Evolutionary conservation across 1,140 invertebrate genomes (phyloP).

Genomic region (Drosophila leontia): DNA sequence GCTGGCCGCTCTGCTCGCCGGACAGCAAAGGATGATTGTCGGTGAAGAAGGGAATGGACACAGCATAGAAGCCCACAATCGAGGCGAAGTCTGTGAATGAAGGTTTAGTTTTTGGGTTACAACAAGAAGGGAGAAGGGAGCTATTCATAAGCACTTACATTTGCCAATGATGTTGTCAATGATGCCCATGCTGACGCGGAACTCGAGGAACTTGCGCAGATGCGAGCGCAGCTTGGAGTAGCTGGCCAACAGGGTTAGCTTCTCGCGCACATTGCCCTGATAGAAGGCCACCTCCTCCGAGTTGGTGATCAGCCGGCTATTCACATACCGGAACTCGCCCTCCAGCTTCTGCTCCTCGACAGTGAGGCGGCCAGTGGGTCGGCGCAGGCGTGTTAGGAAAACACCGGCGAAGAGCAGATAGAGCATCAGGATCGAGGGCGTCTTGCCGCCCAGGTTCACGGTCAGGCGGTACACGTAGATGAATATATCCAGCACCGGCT

Average conservation of each 20-base stretch:
- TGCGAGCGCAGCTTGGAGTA: slow-evolving; percentile 96
- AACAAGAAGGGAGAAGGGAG: no score
- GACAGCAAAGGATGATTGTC: slow-evolving; percentile 88
- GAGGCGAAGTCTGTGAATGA: slow-evolving; percentile 93
- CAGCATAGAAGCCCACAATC: slow-evolving; percentile 97
- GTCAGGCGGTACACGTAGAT: slow-evolving; percentile 97
- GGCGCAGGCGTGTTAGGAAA: slow-evolving; percentile 91
- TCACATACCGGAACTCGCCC: slow-evolving; percentile 98
- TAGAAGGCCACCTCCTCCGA: slow-evolving; percentile 99
- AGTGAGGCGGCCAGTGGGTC: slow-evolving; percentile 94
- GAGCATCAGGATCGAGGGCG: slow-evolving; percentile 93
- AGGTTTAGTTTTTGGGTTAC: background rate
- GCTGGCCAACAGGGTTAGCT: slow-evolving; percentile 93
- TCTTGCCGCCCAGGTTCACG: slow-evolving; percentile 93
- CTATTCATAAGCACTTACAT: slow-evolving; percentile 88
- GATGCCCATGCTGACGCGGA: slow-evolving; percentile 96
- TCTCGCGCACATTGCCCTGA: slow-evolving; percentile 95
- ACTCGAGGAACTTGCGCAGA: slow-evolving; percentile 95
- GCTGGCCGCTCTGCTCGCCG: slow-evolving; percentile 88
- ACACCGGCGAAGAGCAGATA: slow-evolving; percentile 94
- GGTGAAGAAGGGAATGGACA: slow-evolving; percentile 96
- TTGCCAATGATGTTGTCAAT: slow-evolving; percentile 98
- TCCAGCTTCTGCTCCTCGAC: slow-evolving; percentile 98
- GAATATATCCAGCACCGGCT: slow-evolving; percentile 97
- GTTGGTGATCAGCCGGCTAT: slow-evolving; percentile 98